These are phyloP conservation scores for Poeciliopsis infans DNA, from an alignment of 2,797 vertebrate genomes.

Conservation along the genomic window DNA sequence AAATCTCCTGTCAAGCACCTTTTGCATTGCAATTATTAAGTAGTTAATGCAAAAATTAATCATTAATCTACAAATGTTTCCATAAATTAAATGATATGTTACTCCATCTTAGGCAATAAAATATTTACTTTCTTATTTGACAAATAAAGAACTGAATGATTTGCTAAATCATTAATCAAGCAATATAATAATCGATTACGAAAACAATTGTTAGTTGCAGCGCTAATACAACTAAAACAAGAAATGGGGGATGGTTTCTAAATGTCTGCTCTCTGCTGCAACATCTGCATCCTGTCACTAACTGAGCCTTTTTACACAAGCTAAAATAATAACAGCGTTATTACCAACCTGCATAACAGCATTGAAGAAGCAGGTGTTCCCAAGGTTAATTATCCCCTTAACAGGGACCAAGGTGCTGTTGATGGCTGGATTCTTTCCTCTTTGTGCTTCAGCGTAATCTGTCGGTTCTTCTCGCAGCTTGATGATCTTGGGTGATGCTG, in stretches of 20 bases:
- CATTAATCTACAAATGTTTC: no score
- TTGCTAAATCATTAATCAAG: no score
- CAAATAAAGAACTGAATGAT: no score
- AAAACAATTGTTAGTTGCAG: no score
- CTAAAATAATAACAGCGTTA: neutral
- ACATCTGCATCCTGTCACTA: neutral
- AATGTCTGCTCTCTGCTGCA: neutral
- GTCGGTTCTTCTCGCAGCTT: slow-evolving; percentile 86
- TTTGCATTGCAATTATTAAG: no score
- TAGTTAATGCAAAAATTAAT: no score
- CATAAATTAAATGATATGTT: no score
- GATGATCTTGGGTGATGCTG: slow-evolving; percentile 87
- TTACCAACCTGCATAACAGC: slow-evolving; percentile 95
- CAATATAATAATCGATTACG: no score
- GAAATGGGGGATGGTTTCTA: neutral
- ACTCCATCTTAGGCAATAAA: no score
- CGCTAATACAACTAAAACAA: no score
- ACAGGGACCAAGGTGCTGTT: slow-evolving; percentile 85
- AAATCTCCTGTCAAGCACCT: no score
- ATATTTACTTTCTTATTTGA: no score
- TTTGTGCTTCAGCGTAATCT: slow-evolving; percentile 82
- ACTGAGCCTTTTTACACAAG: neutral
- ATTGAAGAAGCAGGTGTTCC: slow-evolving; percentile 99
- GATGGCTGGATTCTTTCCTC: slow-evolving; percentile 80
- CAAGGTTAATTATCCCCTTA: slow-evolving; percentile 96